Conservation (phyloP, 2,888 invertebrate species). For the Sussaba pulchella region DNA sequence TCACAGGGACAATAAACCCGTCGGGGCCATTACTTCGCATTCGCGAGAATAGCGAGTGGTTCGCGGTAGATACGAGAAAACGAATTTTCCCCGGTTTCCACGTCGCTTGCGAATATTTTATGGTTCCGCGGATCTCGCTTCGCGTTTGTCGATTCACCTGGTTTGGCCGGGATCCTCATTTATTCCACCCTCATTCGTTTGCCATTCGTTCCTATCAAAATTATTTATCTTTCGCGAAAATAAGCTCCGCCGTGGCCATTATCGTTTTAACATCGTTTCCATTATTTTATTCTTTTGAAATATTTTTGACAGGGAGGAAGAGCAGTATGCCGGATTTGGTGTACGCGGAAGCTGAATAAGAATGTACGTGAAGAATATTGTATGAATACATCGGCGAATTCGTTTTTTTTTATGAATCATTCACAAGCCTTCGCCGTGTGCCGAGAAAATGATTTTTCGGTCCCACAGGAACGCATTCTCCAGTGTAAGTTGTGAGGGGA, state of each 20-base stretch:
- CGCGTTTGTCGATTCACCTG: conserved; percentile 35
- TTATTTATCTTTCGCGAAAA: conserved; percentile 56
- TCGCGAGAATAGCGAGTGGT: conserved; percentile 22
- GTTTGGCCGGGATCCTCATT: neutral
- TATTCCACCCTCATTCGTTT: conserved; percentile 16
- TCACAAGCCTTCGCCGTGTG: too few relatives aligned
- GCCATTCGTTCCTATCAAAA: conserved; percentile 40
- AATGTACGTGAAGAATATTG: too few relatives aligned
- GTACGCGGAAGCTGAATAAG: too few relatives aligned
- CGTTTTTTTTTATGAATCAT: too few relatives aligned
- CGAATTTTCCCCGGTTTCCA: conserved; percentile 48
- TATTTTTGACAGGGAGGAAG: too few relatives aligned
- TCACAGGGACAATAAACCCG: conserved; percentile 67
- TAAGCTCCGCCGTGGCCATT: neutral
- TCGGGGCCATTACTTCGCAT: conserved; percentile 60
- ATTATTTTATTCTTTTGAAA: conserved; percentile 28
- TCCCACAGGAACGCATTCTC: too few relatives aligned
- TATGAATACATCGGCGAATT: too few relatives aligned
- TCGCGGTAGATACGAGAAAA: conserved; percentile 49
- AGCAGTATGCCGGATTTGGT: too few relatives aligned
- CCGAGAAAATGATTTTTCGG: too few relatives aligned
- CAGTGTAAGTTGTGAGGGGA: too few relatives aligned
- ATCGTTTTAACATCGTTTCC: neutral
- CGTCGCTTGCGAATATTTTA: conserved; percentile 54
- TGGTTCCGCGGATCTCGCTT: conserved; percentile 41